Percentiles rank a stretch among this genome's conserved stretches.
Conservation (phyloP, 2,888 invertebrate species). For the Apantesis nais region DNA sequence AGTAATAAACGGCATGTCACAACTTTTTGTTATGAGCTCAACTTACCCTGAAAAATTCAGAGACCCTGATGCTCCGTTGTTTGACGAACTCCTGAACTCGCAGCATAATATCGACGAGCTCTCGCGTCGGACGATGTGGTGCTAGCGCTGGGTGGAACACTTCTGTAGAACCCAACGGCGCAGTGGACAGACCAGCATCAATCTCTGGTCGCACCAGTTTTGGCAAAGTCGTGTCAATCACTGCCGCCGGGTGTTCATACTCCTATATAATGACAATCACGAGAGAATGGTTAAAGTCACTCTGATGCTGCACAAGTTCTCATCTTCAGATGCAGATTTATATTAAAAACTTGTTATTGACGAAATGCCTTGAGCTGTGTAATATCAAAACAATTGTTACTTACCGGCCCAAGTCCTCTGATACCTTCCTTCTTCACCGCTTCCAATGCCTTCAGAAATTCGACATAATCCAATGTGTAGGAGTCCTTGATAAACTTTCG, state of each 20-base stretch:
- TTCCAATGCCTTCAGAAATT: slow-evolving; percentile 89
- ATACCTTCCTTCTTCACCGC: slow-evolving; percentile 87
- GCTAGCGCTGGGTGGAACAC: slow-evolving; percentile 87
- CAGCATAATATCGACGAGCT: slow-evolving; percentile 84
- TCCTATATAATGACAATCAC: slow-evolving; percentile 53
- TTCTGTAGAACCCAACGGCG: slow-evolving; percentile 74
- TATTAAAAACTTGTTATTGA: neutral
- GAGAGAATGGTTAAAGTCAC: neutral
- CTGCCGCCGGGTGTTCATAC: slow-evolving; percentile 85
- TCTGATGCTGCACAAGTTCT: neutral
- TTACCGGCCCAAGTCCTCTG: slow-evolving; percentile 83
- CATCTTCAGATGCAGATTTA: too few relatives aligned
- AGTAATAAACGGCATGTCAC: neutral
- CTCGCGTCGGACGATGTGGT: slow-evolving; percentile 76
- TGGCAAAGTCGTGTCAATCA: slow-evolving; percentile 89
- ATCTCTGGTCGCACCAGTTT: slow-evolving; percentile 89
- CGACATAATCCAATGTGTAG: slow-evolving; percentile 92
- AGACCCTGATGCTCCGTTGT: slow-evolving; percentile 87
- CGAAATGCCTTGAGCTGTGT: neutral
- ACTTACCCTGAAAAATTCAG: slow-evolving; percentile 88
- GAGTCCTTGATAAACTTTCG: slow-evolving; percentile 91
- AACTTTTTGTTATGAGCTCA: neutral
- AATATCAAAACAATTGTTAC: neutral
- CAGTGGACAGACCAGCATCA: slow-evolving; percentile 77
- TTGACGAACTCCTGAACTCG: slow-evolving; percentile 89